Base-by-base conservation (phyloP, 35 echinoderm and acorn worm genomes). In the Apostichopus parvimensis region DNA sequence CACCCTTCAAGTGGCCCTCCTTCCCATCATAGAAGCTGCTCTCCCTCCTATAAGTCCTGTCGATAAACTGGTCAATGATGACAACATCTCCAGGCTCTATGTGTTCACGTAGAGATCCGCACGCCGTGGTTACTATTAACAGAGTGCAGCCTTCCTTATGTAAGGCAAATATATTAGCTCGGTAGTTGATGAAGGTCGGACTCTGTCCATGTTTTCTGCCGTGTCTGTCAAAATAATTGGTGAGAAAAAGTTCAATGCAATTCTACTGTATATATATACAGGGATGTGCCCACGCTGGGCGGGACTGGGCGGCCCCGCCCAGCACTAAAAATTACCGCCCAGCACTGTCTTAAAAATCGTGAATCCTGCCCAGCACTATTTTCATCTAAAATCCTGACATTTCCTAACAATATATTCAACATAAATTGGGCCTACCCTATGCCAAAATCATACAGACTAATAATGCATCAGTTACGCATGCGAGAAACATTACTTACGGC, bases 11-110 rank as follows among this genome's bases (percentile, higher is more conserved):
- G 56, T 95, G 94, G 6, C 86, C 93, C 13, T 90, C 58, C 57
- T 70, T 79, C 5, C 95, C 95, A 80, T 96, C 97, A 52, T 99
- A 99, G 75, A 93, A 99, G 22, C 94, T 96, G 91, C 95, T 90
- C 8, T 86, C 60, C 56, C 97, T 83, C 79, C 92, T 94, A 59
- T 93, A 92, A 21, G 95, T 96, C 76, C 97, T 64, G 83, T 96
- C 95, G 54, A 99, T 96, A 66, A 99, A 99, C 82, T 99, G 95
- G 82, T 99, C 97, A 1, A 79, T 72, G 15, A 91, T 91, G 12
- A 90, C 78, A 66, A 99, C 73, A 9, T 99, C 82, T 0, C 97
- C 97, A 1, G 97, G 97, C 22, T 91, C 77, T 18, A 99, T 96
- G 57, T 99, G 2, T 70, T 99, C 95, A 84, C 89, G 86, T 6